Conservation (phyloP, 2,797 vertebrate species). For the Siniperca scherzeri region DNA sequence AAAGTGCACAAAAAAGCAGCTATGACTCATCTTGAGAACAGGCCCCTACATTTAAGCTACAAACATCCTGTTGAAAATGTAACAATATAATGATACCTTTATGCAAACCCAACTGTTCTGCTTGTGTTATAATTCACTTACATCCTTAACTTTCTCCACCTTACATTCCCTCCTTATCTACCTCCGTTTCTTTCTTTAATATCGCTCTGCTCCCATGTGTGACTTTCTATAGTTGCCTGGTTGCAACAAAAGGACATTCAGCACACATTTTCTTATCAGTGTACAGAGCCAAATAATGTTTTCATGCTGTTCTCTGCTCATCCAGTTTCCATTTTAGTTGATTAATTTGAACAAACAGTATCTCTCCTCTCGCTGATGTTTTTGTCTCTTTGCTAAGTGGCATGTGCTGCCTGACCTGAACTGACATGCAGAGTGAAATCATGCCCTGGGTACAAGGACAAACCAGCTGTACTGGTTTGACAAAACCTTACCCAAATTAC, state of each 20-base stretch:
- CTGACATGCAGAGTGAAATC: constrained; percentile 39
- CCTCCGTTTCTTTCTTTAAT: background rate
- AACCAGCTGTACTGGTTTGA: constrained; percentile 60
- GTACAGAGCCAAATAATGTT: background rate
- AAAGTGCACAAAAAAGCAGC: background rate
- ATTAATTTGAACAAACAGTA: background rate
- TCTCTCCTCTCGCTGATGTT: background rate
- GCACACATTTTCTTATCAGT: constrained; percentile 26
- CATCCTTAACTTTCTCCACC: background rate
- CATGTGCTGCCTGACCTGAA: constrained; percentile 51
- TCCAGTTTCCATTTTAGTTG: background rate
- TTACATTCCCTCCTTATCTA: background rate
- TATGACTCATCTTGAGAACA: background rate
- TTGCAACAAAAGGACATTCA: constrained; percentile 22
- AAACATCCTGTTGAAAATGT: background rate
- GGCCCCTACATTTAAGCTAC: background rate
- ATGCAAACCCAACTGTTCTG: background rate
- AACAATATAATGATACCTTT: background rate
- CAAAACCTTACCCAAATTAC: background rate
- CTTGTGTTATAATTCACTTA: background rate
- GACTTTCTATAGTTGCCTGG: background rate
- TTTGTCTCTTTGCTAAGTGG: constrained; percentile 6
- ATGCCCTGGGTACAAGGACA: background rate
- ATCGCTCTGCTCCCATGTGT: constrained; percentile 1
- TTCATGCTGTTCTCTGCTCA: background rate